Base-by-base conservation (phyloP, 37 sponge, comb jelly and placozoan species). In the Beroe forskalii region DNA sequence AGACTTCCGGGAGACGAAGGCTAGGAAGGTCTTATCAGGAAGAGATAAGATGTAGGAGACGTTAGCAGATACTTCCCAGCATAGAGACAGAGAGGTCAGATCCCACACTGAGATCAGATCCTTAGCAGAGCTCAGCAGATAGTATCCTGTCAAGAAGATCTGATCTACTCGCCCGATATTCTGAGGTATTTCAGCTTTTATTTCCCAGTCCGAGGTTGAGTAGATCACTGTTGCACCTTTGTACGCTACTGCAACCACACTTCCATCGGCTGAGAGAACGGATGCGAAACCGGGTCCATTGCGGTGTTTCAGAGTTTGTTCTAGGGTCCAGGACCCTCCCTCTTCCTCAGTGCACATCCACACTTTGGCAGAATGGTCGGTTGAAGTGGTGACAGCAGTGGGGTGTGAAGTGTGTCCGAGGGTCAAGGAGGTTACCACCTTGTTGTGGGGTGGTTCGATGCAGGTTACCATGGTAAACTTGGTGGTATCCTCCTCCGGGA, bases 61-160 rank as follows among this genome's bases (percentile, higher is more conserved):
- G 86, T 41, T 22, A 44, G 86, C 44, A 23, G 55, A 30, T 2
- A 80, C 86, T 23, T 80, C 86, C 86, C 86, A 80, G 24, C 44
- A 41, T 4, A 80, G 55, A 25, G 86, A 80, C 22, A 80, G 48
- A 1, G 86, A 44, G 8, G 86, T 80, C 8, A 80, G 86, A 30
- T 80, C 55, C 86, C 86, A 80, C 55, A 41, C 44, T 41, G 86
- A 80, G n/a, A 80, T 44, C 0, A 80, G 86, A 80, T 80, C 86
- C 35, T 43, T 44, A 23, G 86, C 44, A 3, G 55, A 44, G 25
- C 0, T 80, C 27, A 80, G 44, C 2, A 80, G 86, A 27, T 80
- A 44, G 40, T 44, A 80, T 43, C 86, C 86, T 4, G 86, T 42
- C 25, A 80, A 43, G 44, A 80, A 44, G 55, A 80, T 80, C 55